A percentile compares a stretch with the other conserved stretches of the same genome.
These are phyloP conservation scores for Elymnias hypermnestra DNA, from an alignment of 1,140 invertebrate genomes.

Conservation along the genomic window DNA sequence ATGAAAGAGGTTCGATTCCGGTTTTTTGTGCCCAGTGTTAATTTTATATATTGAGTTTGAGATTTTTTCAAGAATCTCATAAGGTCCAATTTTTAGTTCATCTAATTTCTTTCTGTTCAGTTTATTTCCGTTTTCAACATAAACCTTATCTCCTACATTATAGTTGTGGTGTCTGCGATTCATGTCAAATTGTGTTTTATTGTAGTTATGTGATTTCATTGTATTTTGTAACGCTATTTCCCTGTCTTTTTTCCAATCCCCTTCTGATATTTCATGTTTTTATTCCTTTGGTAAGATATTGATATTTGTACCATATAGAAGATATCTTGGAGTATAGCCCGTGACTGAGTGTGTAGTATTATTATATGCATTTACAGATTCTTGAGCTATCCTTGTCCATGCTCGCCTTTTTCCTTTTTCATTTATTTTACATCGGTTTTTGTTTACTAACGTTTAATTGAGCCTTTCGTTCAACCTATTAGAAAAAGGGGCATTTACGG, in stretches of 20 bases:
- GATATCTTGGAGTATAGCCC: not conserved
- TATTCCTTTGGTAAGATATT: not conserved
- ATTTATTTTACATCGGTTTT: conserved; percentile 11
- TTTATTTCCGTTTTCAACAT: conserved; percentile 30
- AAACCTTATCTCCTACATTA: conserved; percentile 3
- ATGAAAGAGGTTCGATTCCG: conserved; percentile 21
- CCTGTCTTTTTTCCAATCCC: not conserved
- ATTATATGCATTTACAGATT: conserved; percentile 11
- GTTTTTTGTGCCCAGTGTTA: conserved; percentile 15
- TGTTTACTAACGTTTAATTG: conserved; percentile 5
- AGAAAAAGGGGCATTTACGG: not conserved
- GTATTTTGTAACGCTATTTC: conserved; percentile 4
- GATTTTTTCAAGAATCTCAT: conserved; percentile 17
- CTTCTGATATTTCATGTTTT: not conserved
- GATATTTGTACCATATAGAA: not conserved
- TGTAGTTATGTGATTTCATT: conserved; percentile 11
- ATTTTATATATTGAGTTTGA: conserved; percentile 19
- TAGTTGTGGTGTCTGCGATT: not conserved
- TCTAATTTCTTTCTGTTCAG: conserved; percentile 33
- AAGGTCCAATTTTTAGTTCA: conserved; percentile 24
- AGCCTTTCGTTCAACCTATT: not conserved
- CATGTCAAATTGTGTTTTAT: conserved; percentile 6
- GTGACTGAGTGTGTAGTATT: not conserved
- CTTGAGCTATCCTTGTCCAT: conserved; percentile 19
- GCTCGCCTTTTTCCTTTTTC: conserved; percentile 25